A percentile compares a stretch with the other conserved stretches of the same genome.
These are phyloP conservation scores for Lordiphosa clarofinis DNA, from an alignment of 1,140 invertebrate species.

Conservation along the genomic window DNA sequence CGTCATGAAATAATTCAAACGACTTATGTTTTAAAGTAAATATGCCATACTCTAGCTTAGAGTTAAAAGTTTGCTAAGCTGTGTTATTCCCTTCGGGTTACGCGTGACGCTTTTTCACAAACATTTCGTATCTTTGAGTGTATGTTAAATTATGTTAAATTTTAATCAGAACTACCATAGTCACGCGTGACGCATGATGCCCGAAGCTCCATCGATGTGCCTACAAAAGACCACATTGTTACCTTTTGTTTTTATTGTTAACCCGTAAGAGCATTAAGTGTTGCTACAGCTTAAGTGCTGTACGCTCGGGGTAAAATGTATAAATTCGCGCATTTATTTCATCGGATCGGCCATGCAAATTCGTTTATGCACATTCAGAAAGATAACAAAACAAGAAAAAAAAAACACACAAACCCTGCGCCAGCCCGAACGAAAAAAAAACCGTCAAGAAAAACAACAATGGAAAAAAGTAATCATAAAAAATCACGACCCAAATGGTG, in stretches of 20 bases:
- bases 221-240: not conserved
- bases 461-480: conserved; percentile 45
- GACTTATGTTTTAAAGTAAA: too few species aligned
- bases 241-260: conserved; percentile 14
- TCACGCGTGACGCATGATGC: too few species aligned
- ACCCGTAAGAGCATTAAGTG: conserved; percentile 32
- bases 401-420: not conserved
- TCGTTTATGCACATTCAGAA: conserved; percentile 32
- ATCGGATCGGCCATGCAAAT: conserved; percentile 47
- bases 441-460: conserved; percentile 5
- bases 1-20: too few species aligned
- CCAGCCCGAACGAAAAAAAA: conserved; percentile 1
- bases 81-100: too few species aligned
- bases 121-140: too few species aligned
- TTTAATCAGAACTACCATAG: too few species aligned
- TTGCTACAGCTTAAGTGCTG: too few species aligned
- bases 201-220: conserved; percentile 5
- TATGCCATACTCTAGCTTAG: too few species aligned
- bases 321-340: conserved; percentile 58
- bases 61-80: too few species aligned
- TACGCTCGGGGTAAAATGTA: conserved; percentile 24
- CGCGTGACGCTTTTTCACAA: too few species aligned
- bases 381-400: conserved; percentile 7
- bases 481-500: conserved; percentile 43
- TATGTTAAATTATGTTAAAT: too few species aligned